Conservation (phyloP, 1,140 invertebrate species). For the Cydia splendana region DNA sequence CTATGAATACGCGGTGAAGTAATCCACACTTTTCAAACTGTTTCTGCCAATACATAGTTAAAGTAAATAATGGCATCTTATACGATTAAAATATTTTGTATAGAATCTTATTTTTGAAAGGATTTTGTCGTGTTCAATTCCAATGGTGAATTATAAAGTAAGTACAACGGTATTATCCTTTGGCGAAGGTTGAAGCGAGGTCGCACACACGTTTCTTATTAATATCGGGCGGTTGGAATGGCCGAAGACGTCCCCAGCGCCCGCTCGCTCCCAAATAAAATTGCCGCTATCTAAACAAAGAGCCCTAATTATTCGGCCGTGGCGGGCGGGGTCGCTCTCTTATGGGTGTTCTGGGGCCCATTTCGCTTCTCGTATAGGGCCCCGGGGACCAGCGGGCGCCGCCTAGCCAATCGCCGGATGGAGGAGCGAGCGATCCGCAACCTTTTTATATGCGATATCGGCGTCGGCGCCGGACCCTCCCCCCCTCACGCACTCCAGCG, state of each 20-base stretch:
- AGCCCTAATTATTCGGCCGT: constrained; percentile 81
- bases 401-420: constrained; percentile 79
- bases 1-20: constrained; percentile 58
- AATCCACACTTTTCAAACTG: constrained; percentile 58
- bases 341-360: constrained; percentile 80
- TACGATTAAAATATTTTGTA: background rate
- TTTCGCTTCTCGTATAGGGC: constrained; percentile 80
- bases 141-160: constrained; percentile 12
- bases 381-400: constrained; percentile 75
- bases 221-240: constrained; percentile 76
- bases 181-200: constrained; percentile 1
- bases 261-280: constrained; percentile 81
- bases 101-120: background rate
- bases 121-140: background rate
- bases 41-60: constrained; percentile 48
- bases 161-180: constrained; percentile 15
- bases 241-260: constrained; percentile 74
- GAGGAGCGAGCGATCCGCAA: constrained; percentile 76
- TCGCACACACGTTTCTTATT: constrained; percentile 73
- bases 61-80: constrained; percentile 22
- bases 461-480: constrained; percentile 63
- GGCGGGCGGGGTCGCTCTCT: constrained; percentile 80
- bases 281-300: constrained; percentile 81
- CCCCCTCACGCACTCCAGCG: constrained; percentile 44
- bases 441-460: constrained; percentile 77